Percentiles rank a stretch among this genome's conserved stretches.
Evolutionary conservation across 2,888 invertebrate genomes (phyloP).

Genomic region (Macroteleia sp.): DNA sequence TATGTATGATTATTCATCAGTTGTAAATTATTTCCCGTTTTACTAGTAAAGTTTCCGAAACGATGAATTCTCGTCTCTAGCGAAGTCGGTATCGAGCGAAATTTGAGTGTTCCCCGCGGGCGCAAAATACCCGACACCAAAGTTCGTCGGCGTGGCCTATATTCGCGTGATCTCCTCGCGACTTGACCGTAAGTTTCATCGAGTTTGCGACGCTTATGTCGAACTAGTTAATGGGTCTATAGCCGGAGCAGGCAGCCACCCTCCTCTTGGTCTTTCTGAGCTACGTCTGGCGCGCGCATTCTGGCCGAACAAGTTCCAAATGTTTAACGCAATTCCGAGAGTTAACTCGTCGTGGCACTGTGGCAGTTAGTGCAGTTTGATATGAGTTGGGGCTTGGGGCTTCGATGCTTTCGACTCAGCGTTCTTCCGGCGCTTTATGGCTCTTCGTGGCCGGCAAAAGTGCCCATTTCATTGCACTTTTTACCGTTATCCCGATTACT

Average conservation of each 20-base stretch:
- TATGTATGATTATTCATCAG: too few relatives aligned
- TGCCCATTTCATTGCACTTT: constrained; percentile 18
- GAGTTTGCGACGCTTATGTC: constrained; percentile 75
- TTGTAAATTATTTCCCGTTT: too few relatives aligned
- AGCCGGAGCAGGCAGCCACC: constrained; percentile 66
- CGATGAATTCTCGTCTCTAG: neutral
- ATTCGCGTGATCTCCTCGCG: constrained; percentile 66
- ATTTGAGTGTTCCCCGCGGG: constrained; percentile 21
- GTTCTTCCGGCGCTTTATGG: constrained; percentile 4
- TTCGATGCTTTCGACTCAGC: constrained; percentile 44
- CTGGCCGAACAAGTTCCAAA: constrained; percentile 62
- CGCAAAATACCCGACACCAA: constrained; percentile 36
- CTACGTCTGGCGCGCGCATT: constrained; percentile 39
- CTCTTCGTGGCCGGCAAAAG: constrained; percentile 12
- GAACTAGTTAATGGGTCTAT: constrained; percentile 77
- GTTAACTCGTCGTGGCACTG: constrained; percentile 70
- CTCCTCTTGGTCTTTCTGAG: too few relatives aligned
- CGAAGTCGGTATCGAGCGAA: constrained; percentile 14
- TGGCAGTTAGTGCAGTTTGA: constrained; percentile 70
- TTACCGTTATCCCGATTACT: constrained; percentile 31
- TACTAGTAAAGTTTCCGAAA: too few relatives aligned
- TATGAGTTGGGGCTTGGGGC: constrained; percentile 69
- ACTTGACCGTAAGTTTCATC: constrained; percentile 69
- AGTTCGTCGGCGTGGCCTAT: constrained; percentile 46
- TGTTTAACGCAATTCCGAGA: constrained; percentile 72